These are phyloP conservation scores for Setophaga kirtlandii DNA, from an alignment of 2,113 vertebrate species.

Conservation along the genomic window DNA sequence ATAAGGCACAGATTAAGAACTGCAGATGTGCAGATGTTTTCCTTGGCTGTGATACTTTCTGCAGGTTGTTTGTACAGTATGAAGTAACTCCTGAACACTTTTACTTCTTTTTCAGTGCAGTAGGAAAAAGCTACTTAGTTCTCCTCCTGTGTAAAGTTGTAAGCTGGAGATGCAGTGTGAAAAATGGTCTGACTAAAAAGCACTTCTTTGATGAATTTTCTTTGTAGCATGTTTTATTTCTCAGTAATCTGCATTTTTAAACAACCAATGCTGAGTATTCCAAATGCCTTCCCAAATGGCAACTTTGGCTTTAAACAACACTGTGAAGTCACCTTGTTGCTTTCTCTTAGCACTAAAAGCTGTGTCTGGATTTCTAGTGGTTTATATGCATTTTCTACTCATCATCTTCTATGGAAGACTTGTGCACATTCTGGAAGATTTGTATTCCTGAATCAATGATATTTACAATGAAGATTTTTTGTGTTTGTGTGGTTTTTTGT, in stretches of 20 bases:
- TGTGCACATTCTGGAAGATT: neutral
- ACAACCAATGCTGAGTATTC: neutral
- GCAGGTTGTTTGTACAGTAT: neutral
- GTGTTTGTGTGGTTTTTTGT: too few relatives aligned
- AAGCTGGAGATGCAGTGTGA: neutral
- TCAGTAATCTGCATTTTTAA: neutral
- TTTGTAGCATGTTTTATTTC: neutral
- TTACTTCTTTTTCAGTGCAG: neutral
- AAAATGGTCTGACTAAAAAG: neutral
- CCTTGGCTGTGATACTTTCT: neutral
- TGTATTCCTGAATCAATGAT: neutral
- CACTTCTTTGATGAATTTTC: neutral
- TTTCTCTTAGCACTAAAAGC: neutral
- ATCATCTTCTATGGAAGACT: neutral
- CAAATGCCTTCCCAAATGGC: neutral
- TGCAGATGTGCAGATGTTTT: neutral
- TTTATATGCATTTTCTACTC: neutral
- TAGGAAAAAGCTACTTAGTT: neutral
- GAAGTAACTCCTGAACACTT: neutral
- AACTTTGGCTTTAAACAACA: neutral
- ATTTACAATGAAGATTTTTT: neutral
- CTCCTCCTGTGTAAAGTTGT: accelerated
- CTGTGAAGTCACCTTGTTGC: neutral
- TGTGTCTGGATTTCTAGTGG: neutral
- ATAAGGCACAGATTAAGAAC: neutral